Percentiles rank a stretch among this genome's conserved stretches.
Conservation (phyloP, 2,113 vertebrate genomes). For the Orthochromis malagaraziensis region DNA sequence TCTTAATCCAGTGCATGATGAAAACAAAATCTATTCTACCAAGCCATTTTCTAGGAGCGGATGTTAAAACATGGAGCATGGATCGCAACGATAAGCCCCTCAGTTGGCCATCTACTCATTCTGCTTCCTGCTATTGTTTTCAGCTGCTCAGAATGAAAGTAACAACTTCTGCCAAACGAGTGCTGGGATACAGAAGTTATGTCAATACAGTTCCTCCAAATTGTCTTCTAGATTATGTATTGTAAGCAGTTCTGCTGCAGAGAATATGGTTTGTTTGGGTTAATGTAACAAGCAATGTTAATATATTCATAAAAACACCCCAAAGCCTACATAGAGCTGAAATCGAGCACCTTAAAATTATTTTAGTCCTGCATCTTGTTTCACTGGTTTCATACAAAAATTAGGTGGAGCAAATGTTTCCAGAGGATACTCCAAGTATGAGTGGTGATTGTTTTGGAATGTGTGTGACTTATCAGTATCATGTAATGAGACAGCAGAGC, state of each 20-base stretch:
- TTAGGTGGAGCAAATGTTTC: not conserved
- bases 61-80: not conserved
- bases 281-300: not conserved
- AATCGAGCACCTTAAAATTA: not conserved
- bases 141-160: not conserved
- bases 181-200: not conserved
- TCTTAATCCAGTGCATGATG: not conserved
- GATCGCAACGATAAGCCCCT: not conserved
- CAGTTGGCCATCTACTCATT: not conserved
- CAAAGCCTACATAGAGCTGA: not conserved
- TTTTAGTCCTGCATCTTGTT: not conserved
- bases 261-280: not conserved
- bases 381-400: not conserved
- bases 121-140: slow-evolving; percentile 8
- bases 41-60: not conserved
- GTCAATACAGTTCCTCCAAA: not conserved
- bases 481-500: not conserved
- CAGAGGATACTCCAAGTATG: not conserved
- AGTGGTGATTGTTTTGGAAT: not conserved
- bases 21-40: not conserved
- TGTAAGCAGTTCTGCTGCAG: not conserved
- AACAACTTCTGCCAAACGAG: not conserved
- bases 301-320: not conserved
- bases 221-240: not conserved
- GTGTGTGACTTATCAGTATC: not conserved